A percentile compares a stretch with the other conserved stretches of the same genome.
phyloP scores from a whole-genome alignment of 2,888 invertebrate species.

The Ochropleura leucogaster region DNA sequence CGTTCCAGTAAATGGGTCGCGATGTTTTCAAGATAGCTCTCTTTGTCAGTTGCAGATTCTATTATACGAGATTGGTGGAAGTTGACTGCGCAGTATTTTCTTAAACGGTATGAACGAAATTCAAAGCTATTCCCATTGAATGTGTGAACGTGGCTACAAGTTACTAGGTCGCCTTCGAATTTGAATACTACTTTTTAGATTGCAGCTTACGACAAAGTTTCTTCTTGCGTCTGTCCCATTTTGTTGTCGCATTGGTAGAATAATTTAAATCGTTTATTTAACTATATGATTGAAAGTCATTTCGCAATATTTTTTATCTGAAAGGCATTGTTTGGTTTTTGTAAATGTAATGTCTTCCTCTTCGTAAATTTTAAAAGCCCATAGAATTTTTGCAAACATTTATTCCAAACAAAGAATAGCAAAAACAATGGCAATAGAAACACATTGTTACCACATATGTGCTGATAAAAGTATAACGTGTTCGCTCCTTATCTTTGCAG shows the following conservation, averaged over 20 bases:
- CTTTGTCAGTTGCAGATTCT: constrained; percentile 62
- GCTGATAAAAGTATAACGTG: constrained; percentile 60
- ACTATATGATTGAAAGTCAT: neutral
- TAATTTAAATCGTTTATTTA: constrained; percentile 1
- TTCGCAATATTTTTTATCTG: neutral
- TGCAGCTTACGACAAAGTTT: constrained; percentile 41
- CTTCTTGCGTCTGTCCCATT: constrained; percentile 6
- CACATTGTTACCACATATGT: constrained; percentile 54
- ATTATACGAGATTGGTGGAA: constrained; percentile 59
- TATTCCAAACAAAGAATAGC: constrained; percentile 16
- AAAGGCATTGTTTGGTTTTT: neutral
- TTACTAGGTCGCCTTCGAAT: constrained; percentile 52
- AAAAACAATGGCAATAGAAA: constrained; percentile 50
- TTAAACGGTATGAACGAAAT: constrained; percentile 52
- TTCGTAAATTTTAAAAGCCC: neutral
- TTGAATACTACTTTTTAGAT: constrained; percentile 47
- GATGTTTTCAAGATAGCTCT: constrained; percentile 56
- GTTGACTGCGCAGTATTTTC: constrained; percentile 61
- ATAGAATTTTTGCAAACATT: neutral
- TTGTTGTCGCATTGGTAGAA: constrained; percentile 4
- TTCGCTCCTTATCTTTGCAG: constrained; percentile 55
- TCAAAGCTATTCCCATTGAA: constrained; percentile 53
- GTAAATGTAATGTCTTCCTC: neutral
- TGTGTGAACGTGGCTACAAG: constrained; percentile 49
- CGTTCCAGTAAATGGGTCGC: constrained; percentile 54